Percentiles rank a stretch among this genome's conserved stretches.
These are phyloP conservation scores for Dinothrombium tinctorium DNA, from an alignment of 1,140 invertebrate species.

Conservation along the genomic window DNA sequence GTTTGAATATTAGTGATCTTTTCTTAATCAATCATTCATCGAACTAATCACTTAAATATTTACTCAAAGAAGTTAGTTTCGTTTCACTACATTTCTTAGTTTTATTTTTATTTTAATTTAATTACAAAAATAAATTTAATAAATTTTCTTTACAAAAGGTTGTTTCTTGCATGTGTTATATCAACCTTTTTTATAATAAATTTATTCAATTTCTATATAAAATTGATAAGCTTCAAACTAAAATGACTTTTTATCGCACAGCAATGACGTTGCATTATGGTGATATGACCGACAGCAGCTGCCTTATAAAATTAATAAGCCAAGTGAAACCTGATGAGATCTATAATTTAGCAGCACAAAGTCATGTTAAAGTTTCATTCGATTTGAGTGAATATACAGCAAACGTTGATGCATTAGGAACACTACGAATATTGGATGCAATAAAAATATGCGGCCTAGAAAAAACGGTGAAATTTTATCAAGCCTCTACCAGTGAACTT, in stretches of 20 bases:
- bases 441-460: conserved; percentile 73
- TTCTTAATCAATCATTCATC: too few species aligned
- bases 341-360: conserved; percentile 98
- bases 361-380: conserved; percentile 96
- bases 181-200: conserved; percentile 4
- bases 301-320: conserved; percentile 80
- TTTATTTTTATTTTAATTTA: conserved; percentile 3
- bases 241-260: too few species aligned
- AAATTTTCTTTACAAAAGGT: too few species aligned
- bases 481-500: conserved; percentile 93
- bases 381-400: conserved; percentile 97
- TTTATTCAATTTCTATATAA: too few species aligned
- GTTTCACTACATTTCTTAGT: too few species aligned
- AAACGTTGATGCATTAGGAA: conserved; percentile 95
- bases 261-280: conserved; percentile 91
- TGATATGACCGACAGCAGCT: conserved; percentile 93
- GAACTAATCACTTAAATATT: too few species aligned
- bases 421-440: conserved; percentile 77
- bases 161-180: conserved; percentile 5
- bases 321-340: conserved; percentile 72
- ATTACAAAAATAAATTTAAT: too few species aligned
- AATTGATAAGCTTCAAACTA: conserved; percentile 15
- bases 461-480: conserved; percentile 72
- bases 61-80: too few species aligned
- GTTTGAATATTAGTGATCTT: too few species aligned